Evolutionary conservation across 2,797 vertebrate genomes (phyloP), one percentile per base, ranked within the genome.

Genomic region (Hemibagrus guttatus): DNA sequence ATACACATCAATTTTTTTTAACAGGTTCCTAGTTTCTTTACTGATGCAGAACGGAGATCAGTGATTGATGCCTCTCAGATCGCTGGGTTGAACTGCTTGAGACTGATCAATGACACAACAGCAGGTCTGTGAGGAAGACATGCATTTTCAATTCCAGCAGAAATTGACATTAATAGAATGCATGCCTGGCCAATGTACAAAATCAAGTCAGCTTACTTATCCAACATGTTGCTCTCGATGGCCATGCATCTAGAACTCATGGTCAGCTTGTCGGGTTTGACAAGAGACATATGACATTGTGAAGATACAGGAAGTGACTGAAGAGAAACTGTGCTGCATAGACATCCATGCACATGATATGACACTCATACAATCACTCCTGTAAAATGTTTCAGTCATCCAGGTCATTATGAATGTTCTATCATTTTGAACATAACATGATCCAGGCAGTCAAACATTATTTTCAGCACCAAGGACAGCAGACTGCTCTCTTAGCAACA

Each of bases 11-110:
- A 0, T 35, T 71, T 64, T 23, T 59, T 3, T 83, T 39, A 59
- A 9, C 91, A 99, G 98, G 97, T 99, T 89, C 98, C 98, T 26
- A 96, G 95, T 94, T 99, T 97, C 94, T 99, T 96, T 94, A 99
- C 98, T 83, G 98, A 99, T 91, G 96, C 96, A 83, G 97, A 99
- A 85, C 96, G 98, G 90, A 96, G 97, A n/a, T 99, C 98, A 4
- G 95, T 99, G 91, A 95, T 99, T 89, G 97, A 99, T 88, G 98
- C 98, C 3, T 95, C 96, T 87, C 97, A 98, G 90, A 99, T 99
- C 26, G 98, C 98, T 79, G 98, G 98, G 61, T 95, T 99, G 88
- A 99, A 99, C 93, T 99, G 98, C 89, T 94, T 99, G 89, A 95
- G 94, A 64, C 94, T 99, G 61, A 99, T 99, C 91, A 99, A 99